Conservation (phyloP, 1,140 invertebrate species). For the Drosophila truncata region DNA sequence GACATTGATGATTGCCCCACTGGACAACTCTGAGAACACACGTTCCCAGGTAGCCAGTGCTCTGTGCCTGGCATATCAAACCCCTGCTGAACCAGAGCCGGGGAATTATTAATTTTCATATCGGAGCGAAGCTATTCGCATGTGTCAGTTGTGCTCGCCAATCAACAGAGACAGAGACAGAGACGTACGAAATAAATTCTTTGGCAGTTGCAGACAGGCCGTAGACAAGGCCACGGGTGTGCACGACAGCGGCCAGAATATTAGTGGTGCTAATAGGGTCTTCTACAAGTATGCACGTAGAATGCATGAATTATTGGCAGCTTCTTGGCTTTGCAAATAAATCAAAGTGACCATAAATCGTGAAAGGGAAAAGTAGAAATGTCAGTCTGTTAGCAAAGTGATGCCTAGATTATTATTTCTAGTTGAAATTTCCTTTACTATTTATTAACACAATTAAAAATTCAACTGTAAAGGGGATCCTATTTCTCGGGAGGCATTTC, state of each 20-base stretch:
- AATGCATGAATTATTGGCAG: slow-evolving; percentile 3
- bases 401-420: neutral
- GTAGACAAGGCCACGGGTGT: slow-evolving; percentile 51
- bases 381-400: no score
- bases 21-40: slow-evolving; percentile 73
- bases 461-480: neutral
- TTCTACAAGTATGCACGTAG: neutral
- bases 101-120: slow-evolving; percentile 80
- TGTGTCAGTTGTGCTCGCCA: slow-evolving; percentile 60
- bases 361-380: neutral
- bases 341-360: neutral
- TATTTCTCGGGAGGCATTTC: neutral
- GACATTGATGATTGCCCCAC: slow-evolving; percentile 75
- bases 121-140: slow-evolving; percentile 60
- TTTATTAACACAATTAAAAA: neutral
- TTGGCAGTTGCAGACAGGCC: slow-evolving; percentile 72
- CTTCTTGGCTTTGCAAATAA: neutral
- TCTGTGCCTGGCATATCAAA: slow-evolving; percentile 54
- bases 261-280: slow-evolving; percentile 5
- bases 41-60: slow-evolving; percentile 43
- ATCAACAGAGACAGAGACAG: slow-evolving; percentile 35
- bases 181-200: slow-evolving; percentile 79
- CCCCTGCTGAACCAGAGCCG: slow-evolving; percentile 3
- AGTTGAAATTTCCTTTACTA: neutral
- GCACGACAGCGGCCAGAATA: slow-evolving; percentile 22